These are phyloP conservation scores for Belgica antarctica DNA, from an alignment of 2,888 invertebrate species.

Conservation along the genomic window DNA sequence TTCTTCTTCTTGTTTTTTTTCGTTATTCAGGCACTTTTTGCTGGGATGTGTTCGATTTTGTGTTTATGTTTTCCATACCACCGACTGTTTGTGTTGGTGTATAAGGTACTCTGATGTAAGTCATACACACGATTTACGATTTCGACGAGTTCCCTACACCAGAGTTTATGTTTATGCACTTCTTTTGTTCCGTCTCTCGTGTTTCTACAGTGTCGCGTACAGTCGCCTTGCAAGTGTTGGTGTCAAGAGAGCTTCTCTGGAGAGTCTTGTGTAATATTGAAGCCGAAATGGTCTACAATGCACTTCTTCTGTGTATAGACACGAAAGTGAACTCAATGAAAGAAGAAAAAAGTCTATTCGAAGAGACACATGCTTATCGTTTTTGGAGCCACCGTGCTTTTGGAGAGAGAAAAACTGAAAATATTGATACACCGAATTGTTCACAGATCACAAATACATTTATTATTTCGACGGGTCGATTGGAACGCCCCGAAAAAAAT, in stretches of 20 bases:
- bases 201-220: conserved; percentile 1
- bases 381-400: too few species aligned
- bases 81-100: conserved; percentile 13
- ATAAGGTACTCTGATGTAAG: conserved; percentile 20
- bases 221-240: neutral
- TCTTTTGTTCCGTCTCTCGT: neutral
- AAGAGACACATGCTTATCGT: conserved; percentile 29
- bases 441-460: conserved; percentile 43
- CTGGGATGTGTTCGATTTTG: conserved; percentile 44
- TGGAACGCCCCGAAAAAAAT: conserved; percentile 40
- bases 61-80: conserved; percentile 42
- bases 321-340: neutral
- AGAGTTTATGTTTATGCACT: conserved; percentile 25
- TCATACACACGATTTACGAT: conserved; percentile 41
- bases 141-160: conserved; percentile 28
- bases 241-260: neutral
- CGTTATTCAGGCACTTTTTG: conserved; percentile 27
- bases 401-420: conserved; percentile 12
- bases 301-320: conserved; percentile 21
- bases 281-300: conserved; percentile 16
- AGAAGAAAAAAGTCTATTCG: neutral
- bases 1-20: conserved; percentile 15
- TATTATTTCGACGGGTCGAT: conserved; percentile 40
- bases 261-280: conserved; percentile 10
- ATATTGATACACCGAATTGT: conserved; percentile 37